Percentiles rank a stretch among this genome's conserved stretches.
These are phyloP conservation scores for Trachelus iudaicus DNA, from an alignment of 2,888 invertebrate species.

Conservation along the genomic window DNA sequence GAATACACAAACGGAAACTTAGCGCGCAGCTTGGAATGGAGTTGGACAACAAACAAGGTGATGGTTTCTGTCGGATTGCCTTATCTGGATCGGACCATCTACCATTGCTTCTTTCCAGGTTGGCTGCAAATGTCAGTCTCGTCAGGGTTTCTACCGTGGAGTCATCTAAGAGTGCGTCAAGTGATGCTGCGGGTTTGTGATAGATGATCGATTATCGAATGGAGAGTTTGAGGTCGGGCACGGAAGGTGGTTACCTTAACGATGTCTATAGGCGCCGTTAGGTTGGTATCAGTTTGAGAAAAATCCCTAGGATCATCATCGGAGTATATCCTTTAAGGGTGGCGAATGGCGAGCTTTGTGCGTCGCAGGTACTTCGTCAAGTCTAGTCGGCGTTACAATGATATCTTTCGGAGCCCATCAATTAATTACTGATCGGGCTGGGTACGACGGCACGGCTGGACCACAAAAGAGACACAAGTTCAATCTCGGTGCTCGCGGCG, in stretches of 20 bases:
- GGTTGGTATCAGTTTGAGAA: background rate
- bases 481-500: constrained; percentile 41
- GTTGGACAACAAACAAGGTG: constrained; percentile 38
- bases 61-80: constrained; percentile 50
- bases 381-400: constrained; percentile 12
- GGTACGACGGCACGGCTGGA: constrained; percentile 34
- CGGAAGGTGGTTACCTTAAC: background rate
- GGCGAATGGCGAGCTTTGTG: background rate
- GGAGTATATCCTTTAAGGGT: background rate
- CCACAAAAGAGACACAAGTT: constrained; percentile 47
- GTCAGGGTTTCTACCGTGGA: background rate
- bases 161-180: background rate
- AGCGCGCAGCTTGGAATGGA: background rate
- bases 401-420: constrained; percentile 53
- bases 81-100: constrained; percentile 54
- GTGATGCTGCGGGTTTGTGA: background rate
- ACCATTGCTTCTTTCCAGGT: constrained; percentile 52
- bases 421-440: constrained; percentile 52
- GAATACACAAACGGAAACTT: constrained; percentile 53
- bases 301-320: background rate
- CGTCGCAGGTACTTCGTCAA: background rate
- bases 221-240: background rate
- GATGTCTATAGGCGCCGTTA: background rate
- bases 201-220: background rate
- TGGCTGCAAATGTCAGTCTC: constrained; percentile 33